A percentile compares a stretch with the other conserved stretches of the same genome.
These are phyloP conservation scores for Diaprepes abbreviatus DNA, from an alignment of 2,888 invertebrate genomes.

Conservation along the genomic window DNA sequence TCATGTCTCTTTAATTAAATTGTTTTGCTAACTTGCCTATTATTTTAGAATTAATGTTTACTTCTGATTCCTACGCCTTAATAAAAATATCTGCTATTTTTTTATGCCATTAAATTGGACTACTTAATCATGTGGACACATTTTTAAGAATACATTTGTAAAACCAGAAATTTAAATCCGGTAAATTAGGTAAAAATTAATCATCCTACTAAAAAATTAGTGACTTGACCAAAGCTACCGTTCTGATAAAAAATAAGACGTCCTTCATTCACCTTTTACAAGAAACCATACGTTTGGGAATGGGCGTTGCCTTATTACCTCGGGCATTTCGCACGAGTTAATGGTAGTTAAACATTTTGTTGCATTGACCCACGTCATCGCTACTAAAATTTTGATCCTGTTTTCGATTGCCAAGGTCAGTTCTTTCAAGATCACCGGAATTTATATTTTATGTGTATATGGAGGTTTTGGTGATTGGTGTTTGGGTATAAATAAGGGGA, in stretches of 20 bases:
- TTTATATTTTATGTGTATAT: constrained; percentile 16
- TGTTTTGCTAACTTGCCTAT: no score
- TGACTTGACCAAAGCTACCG: constrained; percentile 6
- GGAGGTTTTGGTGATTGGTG: constrained; percentile 23
- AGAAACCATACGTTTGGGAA: constrained; percentile 16
- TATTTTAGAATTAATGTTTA: no score
- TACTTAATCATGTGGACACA: neutral
- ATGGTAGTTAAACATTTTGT: constrained; percentile 14
- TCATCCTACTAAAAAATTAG: neutral
- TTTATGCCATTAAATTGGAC: no score
- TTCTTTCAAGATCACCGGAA: constrained; percentile 42
- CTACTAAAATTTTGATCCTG: constrained; percentile 47
- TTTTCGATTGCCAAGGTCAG: constrained; percentile 47
- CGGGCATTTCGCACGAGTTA: constrained; percentile 26
- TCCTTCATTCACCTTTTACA: constrained; percentile 41
- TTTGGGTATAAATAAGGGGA: constrained; percentile 39
- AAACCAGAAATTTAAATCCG: neutral
- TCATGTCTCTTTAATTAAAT: no score
- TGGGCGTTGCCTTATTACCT: constrained; percentile 37
- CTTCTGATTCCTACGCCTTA: no score
- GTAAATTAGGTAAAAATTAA: constrained; percentile 11
- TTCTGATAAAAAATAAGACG: constrained; percentile 12
- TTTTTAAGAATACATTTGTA: neutral
- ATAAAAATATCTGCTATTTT: no score
- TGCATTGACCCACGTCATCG: constrained; percentile 41